These are phyloP conservation scores for Acanthoscelides obtectus DNA, from an alignment of 2,888 invertebrate genomes.

Conservation along the genomic window DNA sequence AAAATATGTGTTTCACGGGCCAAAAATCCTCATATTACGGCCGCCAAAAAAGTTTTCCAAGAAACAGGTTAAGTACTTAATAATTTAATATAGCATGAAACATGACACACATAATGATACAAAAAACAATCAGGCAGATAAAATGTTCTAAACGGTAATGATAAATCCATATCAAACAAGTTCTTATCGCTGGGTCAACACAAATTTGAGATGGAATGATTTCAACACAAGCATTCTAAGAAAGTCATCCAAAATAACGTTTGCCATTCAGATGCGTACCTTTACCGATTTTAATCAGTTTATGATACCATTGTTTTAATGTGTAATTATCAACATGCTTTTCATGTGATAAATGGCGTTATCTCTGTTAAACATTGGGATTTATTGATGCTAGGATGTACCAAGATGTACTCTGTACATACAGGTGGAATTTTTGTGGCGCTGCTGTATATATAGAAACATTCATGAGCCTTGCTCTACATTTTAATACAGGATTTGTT, in stretches of 20 bases:
- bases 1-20: too few species aligned
- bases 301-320: constrained; percentile 32
- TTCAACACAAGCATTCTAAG: not conserved
- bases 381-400: not conserved
- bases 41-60: too few species aligned
- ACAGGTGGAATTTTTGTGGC: not conserved
- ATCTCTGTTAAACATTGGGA: constrained; percentile 26
- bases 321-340: constrained; percentile 26
- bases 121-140: not conserved
- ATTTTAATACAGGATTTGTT: too few species aligned
- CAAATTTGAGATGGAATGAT: not conserved
- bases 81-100: not conserved
- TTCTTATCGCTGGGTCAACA: not conserved
- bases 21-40: too few species aligned
- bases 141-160: not conserved
- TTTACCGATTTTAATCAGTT: constrained; percentile 23
- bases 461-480: not conserved
- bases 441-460: not conserved
- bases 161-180: not conserved
- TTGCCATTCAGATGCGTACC: not conserved
- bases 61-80: not conserved
- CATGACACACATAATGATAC: not conserved
- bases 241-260: not conserved
- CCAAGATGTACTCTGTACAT: not conserved
- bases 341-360: constrained; percentile 29